phyloP scores from a whole-genome alignment of 2,797 vertebrate genomes.

The Crocodylus rhombifer region DNA sequence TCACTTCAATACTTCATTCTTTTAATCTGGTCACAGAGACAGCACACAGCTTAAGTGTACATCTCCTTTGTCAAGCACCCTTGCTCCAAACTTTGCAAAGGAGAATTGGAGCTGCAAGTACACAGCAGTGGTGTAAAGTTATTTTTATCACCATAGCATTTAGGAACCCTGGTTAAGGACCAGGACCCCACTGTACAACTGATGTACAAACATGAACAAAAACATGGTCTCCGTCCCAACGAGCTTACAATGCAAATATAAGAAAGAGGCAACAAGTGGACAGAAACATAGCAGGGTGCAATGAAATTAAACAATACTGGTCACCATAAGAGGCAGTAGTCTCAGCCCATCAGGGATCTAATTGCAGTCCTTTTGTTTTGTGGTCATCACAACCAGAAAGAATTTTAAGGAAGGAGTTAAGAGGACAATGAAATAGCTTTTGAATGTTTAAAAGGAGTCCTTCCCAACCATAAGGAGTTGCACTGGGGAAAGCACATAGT shows the following conservation, averaged over 20 bases:
- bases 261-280: not conserved
- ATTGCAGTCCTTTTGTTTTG: too few relatives aligned
- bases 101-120: not conserved
- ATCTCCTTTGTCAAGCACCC: not conserved
- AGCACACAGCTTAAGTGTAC: not conserved
- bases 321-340: not conserved
- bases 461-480: not conserved
- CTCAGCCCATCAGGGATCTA: not conserved
- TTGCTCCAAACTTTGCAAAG: not conserved
- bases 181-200: not conserved
- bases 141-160: rapidly evolving
- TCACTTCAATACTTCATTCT: not conserved
- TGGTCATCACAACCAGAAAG: not conserved
- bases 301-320: not conserved
- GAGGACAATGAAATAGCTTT: not conserved
- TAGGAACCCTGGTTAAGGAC: not conserved
- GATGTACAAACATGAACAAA: rapidly evolving
- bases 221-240: not conserved
- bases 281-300: not conserved
- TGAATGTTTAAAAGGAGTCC: not conserved
- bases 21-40: not conserved
- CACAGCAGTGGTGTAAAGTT: not conserved
- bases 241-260: not conserved
- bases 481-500: not conserved
- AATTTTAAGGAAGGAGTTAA: not conserved